Base-by-base conservation (phyloP, 2,797 vertebrate species). In the Acipenser ruthenus region DNA sequence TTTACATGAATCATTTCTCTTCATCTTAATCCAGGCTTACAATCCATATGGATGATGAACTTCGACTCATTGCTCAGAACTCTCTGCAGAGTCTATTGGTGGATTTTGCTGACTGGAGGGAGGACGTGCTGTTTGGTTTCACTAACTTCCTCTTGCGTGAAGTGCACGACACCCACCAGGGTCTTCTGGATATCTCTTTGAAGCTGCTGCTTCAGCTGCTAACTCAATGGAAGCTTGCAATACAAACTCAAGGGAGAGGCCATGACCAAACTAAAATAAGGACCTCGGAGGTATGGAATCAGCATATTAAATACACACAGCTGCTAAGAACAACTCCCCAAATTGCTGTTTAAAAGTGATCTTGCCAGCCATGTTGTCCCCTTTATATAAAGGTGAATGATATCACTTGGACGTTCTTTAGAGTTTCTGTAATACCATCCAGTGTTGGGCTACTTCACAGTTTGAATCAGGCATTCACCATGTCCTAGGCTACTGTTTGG, bases 1-100 rank as follows among this genome's bases (percentile, higher is more conserved):
- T 37, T 37, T 37, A 3, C 52, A 6, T 55, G 4, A 10, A 55
- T n/a, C 2, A n/a, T 55, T 9, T 55, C 52, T 55, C 52, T 55
- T 55, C 23, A n/a, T 55, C 52, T 47, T 68, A 15, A 13, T 15
- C 49, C 77, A 99, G 96, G 74, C 89, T 99, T 6, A 99, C 96
- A 0, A 97, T 98, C 67, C 97, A 99, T 74, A 98, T 99, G 96
- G 97, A 99, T 58, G 95, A 99, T 74, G 97, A 99, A 74, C 92
- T 99, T 65, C 90, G 97, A 37, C 94, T 98, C 15, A 97, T 99
- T 77, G 95, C 97, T 60, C 96, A 99, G 81, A 99, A 97, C 74
- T 99, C 95, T 71, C 87, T 99, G 71, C 97, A 99, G 84, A 97
- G 96, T 68, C 83, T 99, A 55, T 86, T 99, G 64, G 90, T 98